phyloP scores from a whole-genome alignment of 2,888 invertebrate species.

The Halictus ligatus region DNA sequence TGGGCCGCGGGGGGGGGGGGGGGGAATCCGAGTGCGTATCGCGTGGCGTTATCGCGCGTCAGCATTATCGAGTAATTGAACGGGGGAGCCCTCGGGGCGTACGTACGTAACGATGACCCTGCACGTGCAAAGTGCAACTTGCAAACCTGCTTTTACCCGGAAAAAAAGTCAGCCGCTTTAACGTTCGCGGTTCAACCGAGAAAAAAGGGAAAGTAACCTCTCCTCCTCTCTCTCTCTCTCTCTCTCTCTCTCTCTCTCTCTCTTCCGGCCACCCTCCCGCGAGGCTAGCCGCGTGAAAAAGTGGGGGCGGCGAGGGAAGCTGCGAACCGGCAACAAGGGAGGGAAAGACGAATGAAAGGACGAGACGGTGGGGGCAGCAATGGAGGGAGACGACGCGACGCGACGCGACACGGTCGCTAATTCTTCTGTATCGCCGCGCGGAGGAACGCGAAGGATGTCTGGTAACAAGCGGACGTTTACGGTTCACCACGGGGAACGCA shows the following conservation, averaged over 20 bases:
- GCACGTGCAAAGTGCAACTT: slow-evolving; percentile 61
- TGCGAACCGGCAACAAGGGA: not conserved
- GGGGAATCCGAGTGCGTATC: not conserved
- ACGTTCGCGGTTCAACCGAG: slow-evolving; percentile 21
- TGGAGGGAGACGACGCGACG: not conserved
- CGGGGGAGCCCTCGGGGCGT: slow-evolving; percentile 25
- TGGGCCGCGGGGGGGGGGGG: not conserved
- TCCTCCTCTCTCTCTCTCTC: not conserved
- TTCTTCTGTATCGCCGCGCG: slow-evolving; percentile 36
- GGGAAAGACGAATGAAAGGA: not conserved
- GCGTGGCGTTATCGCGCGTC: slow-evolving; percentile 44
- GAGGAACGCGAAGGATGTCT: slow-evolving; percentile 42
- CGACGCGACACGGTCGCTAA: slow-evolving; percentile 29
- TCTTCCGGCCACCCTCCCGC: not conserved
- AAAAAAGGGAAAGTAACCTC: slow-evolving; percentile 49
- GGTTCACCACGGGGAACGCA: slow-evolving; percentile 16
- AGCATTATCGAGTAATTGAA: slow-evolving; percentile 58
- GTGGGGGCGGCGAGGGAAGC: not conserved
- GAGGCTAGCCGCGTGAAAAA: not conserved
- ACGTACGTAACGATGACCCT: slow-evolving; percentile 56
- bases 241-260: not conserved
- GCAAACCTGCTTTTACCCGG: slow-evolving; percentile 60
- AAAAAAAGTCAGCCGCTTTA: slow-evolving; percentile 51
- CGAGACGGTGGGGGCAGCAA: not conserved
- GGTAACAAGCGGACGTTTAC: slow-evolving; percentile 54